Evolutionary conservation across 2,888 invertebrate genomes (phyloP), one percentile per base, ranked within the genome.

Genomic region (Polymixis lichenea): DNA sequence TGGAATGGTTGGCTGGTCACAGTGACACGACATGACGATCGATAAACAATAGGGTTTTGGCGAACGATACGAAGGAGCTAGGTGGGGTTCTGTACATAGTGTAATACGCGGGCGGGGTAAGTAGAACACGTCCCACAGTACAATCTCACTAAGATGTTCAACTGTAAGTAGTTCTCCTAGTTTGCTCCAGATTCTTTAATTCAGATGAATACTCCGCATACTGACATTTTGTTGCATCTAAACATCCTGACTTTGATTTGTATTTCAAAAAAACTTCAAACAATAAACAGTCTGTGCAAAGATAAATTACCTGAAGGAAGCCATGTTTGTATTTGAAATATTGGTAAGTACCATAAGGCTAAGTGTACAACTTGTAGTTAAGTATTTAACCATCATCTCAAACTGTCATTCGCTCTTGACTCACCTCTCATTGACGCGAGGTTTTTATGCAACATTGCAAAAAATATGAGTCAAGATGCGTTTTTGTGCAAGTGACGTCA

Each of bases 11-110:
- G 71, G 53, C 28, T 28, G 53, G 25, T 51, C 51, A 11, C 55
- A 43, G 55, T 43, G 78, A 64, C 53, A 11, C 55, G 66, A 43
- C 32, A 38, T 60, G 25, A 53, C 53, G 43, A 69, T 65, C 51
- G 46, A 32, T 15, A 22, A 64, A 85, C 83, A 83, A 84, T 86
- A 67, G 74, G 46, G 3, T 74, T 66, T 79, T 86, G 82, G 77
- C 75, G 43, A 65, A 56, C 61, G 49, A 60, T n/a, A 38, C 66
- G 65, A 64, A 73, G 64, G 73, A 67, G 62, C 64, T 78, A 15
- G 19, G 13, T 53, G 11, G 28, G 38, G 43, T 43, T 19, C 25
- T n/a, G 55, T 62, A 46, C 4, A n/a, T 25, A 56, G 22, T 19
- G 9, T 11, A 11, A 25, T 3, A 32, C 28, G 7, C 9, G 28